Base-by-base conservation (phyloP, 2,888 invertebrate species). In the Lasioglossum calceatum region DNA sequence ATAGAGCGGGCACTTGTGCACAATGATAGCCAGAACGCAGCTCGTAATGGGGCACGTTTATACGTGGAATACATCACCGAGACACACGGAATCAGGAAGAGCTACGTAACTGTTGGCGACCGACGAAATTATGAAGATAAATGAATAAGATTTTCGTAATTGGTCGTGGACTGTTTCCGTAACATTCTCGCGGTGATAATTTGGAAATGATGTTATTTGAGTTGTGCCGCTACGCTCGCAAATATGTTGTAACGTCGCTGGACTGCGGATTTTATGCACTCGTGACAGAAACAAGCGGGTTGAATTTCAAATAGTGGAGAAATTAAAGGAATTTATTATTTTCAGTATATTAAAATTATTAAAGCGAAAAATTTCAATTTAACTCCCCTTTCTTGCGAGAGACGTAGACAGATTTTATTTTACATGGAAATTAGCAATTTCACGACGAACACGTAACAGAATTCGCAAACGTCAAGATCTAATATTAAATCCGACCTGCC, bases 61-160 rank as follows among this genome's bases (percentile, higher is more conserved):
- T 54, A 23, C 61, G 61, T 5, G 61, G 27, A 61, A 54, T 23
- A 27, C 61, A 5, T 61, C 14, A 14, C 61, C 14, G 27, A 14
- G 27, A 27, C 27, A 27, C 14, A 61, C 14, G 0, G 61, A 61
- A 61, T 61, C 61, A 14, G 14, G 61, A 4, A 61, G 61, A 27
- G 61, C 23, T 4, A 23, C 27, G 12, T 50, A 39, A 54, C 50
- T n/a, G 47, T 39, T 50, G n/a, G 0, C 61, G 14, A 27, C 27
- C 61, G 27, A 5, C 61, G 14, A n/a, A 27, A 14, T 61, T 5
- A 27, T 27, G 61, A 61, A 61, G 61, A 61, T 61, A 61, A 61
- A 61, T 61, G 61, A 61, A 61, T 61, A 61, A 61, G 61, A 61
- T 61, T 61, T 61, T 61, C 61, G 14, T 61, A 61, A 61, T 61